A percentile compares a stretch with the other conserved stretches of the same genome.
phyloP scores from a whole-genome alignment of 2,888 invertebrate species.

The Latrodectus hesperus region DNA sequence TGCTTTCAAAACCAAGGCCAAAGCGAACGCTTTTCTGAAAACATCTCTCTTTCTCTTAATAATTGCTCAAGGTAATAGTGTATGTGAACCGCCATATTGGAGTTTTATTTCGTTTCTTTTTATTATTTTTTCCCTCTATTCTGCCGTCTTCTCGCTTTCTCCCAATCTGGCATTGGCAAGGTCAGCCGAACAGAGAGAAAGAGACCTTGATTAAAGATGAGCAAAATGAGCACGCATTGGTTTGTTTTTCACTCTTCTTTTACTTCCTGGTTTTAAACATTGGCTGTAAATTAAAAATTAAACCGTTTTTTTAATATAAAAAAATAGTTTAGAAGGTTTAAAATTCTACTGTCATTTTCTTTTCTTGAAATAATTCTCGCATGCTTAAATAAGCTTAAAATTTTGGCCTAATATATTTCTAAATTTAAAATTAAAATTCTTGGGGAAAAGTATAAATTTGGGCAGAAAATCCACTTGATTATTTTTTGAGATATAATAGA shows the following conservation, averaged over 20 bases:
- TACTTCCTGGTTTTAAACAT: conserved; percentile 52
- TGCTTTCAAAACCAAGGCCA: conserved; percentile 50
- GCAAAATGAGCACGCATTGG: conserved; percentile 23
- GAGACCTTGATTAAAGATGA: conserved; percentile 48
- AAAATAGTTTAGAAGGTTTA: too few species aligned
- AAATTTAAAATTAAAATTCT: too few species aligned
- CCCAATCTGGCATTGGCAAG: conserved; percentile 35
- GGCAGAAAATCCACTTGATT: too few species aligned
- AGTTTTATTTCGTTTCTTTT: conserved; percentile 34
- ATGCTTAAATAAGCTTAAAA: too few species aligned
- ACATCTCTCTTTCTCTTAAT: conserved; percentile 42
- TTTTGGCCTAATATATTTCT: too few species aligned
- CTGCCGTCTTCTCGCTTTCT: conserved; percentile 43
- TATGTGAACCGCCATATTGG: conserved; percentile 50
- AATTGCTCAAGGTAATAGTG: conserved; percentile 60
- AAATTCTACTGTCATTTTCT: too few species aligned
- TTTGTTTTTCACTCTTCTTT: conserved; percentile 36
- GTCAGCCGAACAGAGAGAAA: conserved; percentile 13
- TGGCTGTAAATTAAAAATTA: too few species aligned
- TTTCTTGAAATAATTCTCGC: too few species aligned
- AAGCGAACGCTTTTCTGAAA: conserved; percentile 47
- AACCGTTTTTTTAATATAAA: too few species aligned
- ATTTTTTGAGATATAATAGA: too few species aligned
- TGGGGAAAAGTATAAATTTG: too few species aligned
- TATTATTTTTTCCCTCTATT: conserved; percentile 30